Evolutionary conservation across 2,113 vertebrate species (phyloP), one percentile per base, ranked within the genome.

Genomic region (Hymenochirus boettgeri): DNA sequence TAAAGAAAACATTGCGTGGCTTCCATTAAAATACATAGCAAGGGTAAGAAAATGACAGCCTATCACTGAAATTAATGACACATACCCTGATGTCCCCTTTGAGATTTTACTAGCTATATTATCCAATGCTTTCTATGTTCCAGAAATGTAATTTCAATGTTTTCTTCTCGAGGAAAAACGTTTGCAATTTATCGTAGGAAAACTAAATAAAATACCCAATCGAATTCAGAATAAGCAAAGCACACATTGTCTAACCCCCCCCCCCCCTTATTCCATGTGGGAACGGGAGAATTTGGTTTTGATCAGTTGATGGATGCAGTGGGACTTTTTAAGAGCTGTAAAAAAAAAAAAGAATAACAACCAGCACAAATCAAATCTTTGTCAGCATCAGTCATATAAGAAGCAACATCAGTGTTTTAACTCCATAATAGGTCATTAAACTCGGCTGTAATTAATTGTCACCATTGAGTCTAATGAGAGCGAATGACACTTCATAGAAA

Each of bases 401-500:
- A 78, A 75, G 80, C 77, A 86, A 88, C 89, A 83, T 81, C 76
- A 82, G 80, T 82, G 79, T 75, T 79, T 89, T 88, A 86, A 80
- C 81, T 22, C 77, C 82, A 82, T 84, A 88, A 85, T 73, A 80
- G 85, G 85, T 78, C 86, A 83, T 90, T 91, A 91, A 89, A 90
- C 89, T 83, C 88, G 87, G 83, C 79, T 86, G 80, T 88, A 89
- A 91, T 89, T 89, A 91, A 91, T 91, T 89, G 88, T 80, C 77
- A 74, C 84, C 79, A 86, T 91, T 90, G 85, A 79, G 79, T 80
- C 78, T 88, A 88, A 91, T 82, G 77, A 86, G 37, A 76, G 78
- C 85, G 82, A 75, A 77, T 89, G 86, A 86, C 87, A 87, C 73
- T 79, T 78, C 80, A 89, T 88, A 88, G 89, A 89, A 86, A 86